Conservation (phyloP, 2,113 vertebrate species). For the Stigmatopora argus region DNA sequence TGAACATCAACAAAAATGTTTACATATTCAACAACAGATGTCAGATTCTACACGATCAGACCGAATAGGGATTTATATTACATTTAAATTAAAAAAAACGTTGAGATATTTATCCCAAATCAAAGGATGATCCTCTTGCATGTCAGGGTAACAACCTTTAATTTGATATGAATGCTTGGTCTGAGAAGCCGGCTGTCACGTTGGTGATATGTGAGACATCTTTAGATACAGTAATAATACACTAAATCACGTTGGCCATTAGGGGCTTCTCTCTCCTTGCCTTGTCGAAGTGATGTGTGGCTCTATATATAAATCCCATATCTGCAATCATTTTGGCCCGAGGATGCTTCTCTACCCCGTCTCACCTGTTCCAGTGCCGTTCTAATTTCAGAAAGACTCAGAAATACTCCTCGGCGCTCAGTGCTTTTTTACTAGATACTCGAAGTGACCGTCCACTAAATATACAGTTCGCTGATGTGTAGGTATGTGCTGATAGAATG, state of each 20-base stretch:
- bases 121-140: neutral
- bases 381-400: slow-evolving; percentile 36
- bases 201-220: slow-evolving; percentile 3
- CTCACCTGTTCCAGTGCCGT: slow-evolving; percentile 14
- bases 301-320: neutral
- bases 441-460: slow-evolving; percentile 41
- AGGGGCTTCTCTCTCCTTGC: neutral
- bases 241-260: neutral
- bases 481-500: slow-evolving; percentile 26
- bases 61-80: neutral
- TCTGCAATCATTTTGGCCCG: slow-evolving; percentile 6
- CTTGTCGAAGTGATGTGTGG: neutral
- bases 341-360: slow-evolving; percentile 3
- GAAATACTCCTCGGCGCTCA: slow-evolving; percentile 22
- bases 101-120: neutral
- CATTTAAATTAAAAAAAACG: neutral
- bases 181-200: slow-evolving; percentile 1
- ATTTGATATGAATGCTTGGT: neutral
- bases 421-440: slow-evolving; percentile 22
- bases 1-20: neutral
- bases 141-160: slow-evolving; percentile 7
- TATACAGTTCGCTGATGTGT: slow-evolving; percentile 48
- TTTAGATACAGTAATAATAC: slow-evolving; percentile 10
- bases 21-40: slow-evolving; percentile 3
- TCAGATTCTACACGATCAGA: neutral